Conservation (phyloP, 1,140 invertebrate genomes). For the Idris sp. region DNA sequence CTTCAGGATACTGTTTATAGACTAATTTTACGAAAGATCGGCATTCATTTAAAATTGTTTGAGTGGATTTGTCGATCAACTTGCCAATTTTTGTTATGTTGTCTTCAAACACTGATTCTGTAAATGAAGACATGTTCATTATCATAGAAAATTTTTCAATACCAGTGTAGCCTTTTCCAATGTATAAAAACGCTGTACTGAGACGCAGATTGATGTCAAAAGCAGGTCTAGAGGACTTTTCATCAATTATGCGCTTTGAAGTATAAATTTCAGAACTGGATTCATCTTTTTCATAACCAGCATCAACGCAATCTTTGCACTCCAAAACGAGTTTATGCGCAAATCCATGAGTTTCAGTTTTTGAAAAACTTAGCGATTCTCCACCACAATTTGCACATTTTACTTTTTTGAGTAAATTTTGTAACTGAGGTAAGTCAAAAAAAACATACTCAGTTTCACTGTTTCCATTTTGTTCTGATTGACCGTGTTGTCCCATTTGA, state of each 20-base stretch:
- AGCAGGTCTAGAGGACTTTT: neutral
- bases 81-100: neutral
- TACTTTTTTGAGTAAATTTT: slow-evolving; percentile 11
- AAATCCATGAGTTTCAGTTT: slow-evolving; percentile 9
- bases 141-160: slow-evolving; percentile 32
- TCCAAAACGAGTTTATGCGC: slow-evolving; percentile 2
- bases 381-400: slow-evolving; percentile 19
- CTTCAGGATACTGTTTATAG: too few species aligned
- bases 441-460: slow-evolving; percentile 23
- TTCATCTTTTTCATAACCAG: slow-evolving; percentile 7
- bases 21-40: slow-evolving; percentile 24
- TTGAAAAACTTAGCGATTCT: slow-evolving; percentile 10
- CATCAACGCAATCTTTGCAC: slow-evolving; percentile 7
- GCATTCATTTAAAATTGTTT: slow-evolving; percentile 20
- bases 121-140: slow-evolving; percentile 27
- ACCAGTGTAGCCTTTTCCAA: slow-evolving; percentile 24
- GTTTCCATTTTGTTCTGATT: neutral
- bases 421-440: slow-evolving; percentile 17
- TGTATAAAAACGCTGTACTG: slow-evolving; percentile 13
- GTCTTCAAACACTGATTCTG: slow-evolving; percentile 2
- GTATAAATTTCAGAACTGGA: slow-evolving; percentile 4
- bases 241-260: neutral
- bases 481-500: neutral
- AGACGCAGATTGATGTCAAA: slow-evolving; percentile 13
- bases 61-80: slow-evolving; percentile 3